A percentile compares a stretch with the other conserved stretches of the same genome.
These are phyloP conservation scores for Elaphurus davidianus DNA, from an alignment of 2,113 vertebrate species.

Conservation along the genomic window DNA sequence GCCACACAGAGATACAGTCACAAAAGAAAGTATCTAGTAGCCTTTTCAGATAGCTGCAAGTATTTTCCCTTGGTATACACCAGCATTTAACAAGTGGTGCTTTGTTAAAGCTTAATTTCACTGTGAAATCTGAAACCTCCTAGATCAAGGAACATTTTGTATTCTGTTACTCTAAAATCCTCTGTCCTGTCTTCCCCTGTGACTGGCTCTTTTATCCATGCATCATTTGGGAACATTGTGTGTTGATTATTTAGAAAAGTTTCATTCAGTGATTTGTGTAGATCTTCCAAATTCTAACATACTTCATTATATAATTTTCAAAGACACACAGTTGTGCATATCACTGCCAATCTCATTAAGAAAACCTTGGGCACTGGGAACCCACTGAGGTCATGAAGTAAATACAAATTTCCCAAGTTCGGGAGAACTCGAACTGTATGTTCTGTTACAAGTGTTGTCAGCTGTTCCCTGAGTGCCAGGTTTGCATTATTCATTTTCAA, in stretches of 20 bases:
- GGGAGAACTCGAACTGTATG: background rate
- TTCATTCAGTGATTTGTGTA: background rate
- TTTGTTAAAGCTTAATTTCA: slow-evolving; percentile 4
- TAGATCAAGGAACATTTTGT: background rate
- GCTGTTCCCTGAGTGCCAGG: background rate
- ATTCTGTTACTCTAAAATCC: background rate
- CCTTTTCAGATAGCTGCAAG: background rate
- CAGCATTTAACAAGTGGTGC: background rate
- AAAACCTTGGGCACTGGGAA: background rate
- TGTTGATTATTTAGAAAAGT: background rate
- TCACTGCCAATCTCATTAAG: background rate
- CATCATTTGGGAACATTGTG: background rate
- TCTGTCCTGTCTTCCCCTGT: background rate
- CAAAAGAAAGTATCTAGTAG: background rate
- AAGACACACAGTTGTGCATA: background rate
- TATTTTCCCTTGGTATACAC: background rate
- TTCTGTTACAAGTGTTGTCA: background rate
- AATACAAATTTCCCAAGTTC: background rate
- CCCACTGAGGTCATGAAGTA: background rate
- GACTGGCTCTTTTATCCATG: background rate
- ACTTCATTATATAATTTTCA: background rate
- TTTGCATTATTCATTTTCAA: background rate
- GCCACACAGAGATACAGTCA: background rate
- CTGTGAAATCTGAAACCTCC: background rate
- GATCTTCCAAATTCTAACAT: background rate